Evolutionary conservation across 2,888 invertebrate species (phyloP).

Genomic region (Troides oblongomaculatus): DNA sequence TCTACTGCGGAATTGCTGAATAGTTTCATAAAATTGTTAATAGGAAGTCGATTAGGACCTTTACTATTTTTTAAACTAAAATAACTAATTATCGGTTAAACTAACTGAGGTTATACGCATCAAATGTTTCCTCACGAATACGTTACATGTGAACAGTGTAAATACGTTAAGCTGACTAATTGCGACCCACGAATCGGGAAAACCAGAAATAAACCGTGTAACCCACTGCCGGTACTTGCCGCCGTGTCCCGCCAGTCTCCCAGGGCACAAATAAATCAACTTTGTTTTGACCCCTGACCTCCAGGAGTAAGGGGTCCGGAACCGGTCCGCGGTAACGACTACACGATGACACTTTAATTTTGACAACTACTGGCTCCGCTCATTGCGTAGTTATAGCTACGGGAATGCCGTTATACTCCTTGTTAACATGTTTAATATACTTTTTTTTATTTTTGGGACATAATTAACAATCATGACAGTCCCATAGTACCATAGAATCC

Average conservation of each 20-base stretch:
- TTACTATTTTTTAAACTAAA: too few relatives aligned
- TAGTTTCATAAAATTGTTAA: too few relatives aligned
- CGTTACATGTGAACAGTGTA: neutral
- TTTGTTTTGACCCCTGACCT: conserved; percentile 63
- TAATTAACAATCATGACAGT: too few relatives aligned
- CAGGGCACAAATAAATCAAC: conserved; percentile 57
- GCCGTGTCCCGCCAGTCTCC: conserved; percentile 27
- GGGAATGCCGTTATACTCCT: too few relatives aligned
- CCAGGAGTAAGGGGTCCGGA: conserved; percentile 43
- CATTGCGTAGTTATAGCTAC: too few relatives aligned
- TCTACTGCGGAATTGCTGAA: too few relatives aligned
- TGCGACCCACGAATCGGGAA: conserved; percentile 31
- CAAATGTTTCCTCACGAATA: neutral
- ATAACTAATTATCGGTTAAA: too few relatives aligned
- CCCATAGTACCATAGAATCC: too few relatives aligned
- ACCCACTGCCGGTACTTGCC: conserved; percentile 21
- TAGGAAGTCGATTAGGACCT: too few relatives aligned
- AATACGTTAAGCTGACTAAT: conserved; percentile 33
- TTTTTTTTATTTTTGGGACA: too few relatives aligned
- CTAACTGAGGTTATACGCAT: too few relatives aligned
- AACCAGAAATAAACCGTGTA: conserved; percentile 33
- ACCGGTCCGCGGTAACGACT: conserved; percentile 50
- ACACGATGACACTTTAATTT: conserved; percentile 51
- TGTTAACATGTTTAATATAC: too few relatives aligned
- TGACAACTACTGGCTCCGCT: conserved; percentile 36